Evolutionary conservation across 2,113 vertebrate genomes (phyloP).

Genomic region (Turdus rufiventris): DNA sequence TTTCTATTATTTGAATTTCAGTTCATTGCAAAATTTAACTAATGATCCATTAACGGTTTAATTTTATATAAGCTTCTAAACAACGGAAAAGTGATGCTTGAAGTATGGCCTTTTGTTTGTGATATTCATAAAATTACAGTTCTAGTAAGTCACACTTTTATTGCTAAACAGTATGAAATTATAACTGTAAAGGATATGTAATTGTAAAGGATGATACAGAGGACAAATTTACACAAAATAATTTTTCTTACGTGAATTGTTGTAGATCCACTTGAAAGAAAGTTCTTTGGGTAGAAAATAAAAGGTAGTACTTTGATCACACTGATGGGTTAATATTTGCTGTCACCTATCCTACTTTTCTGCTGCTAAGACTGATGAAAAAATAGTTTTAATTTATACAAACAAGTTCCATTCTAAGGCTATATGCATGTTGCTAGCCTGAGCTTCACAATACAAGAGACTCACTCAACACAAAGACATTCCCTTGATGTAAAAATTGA

Average conservation of each 20-base stretch:
- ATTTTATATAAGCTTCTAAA: background rate
- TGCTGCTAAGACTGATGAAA: background rate
- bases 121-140: background rate
- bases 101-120: background rate
- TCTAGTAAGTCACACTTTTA: background rate
- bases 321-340: background rate
- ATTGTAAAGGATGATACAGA: background rate
- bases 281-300: background rate
- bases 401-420: background rate
- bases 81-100: background rate
- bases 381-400: background rate
- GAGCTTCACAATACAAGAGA: background rate
- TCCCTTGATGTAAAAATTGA: background rate
- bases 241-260: background rate
- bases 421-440: background rate
- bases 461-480: background rate
- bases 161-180: background rate
- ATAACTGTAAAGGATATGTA: background rate
- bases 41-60: background rate
- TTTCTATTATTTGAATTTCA: background rate
- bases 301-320: background rate
- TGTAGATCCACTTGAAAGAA: background rate
- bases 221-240: background rate
- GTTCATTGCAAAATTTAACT: background rate
- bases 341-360: background rate